Conservation (phyloP, 2,888 invertebrate genomes). For the Noctua fimbriata region DNA sequence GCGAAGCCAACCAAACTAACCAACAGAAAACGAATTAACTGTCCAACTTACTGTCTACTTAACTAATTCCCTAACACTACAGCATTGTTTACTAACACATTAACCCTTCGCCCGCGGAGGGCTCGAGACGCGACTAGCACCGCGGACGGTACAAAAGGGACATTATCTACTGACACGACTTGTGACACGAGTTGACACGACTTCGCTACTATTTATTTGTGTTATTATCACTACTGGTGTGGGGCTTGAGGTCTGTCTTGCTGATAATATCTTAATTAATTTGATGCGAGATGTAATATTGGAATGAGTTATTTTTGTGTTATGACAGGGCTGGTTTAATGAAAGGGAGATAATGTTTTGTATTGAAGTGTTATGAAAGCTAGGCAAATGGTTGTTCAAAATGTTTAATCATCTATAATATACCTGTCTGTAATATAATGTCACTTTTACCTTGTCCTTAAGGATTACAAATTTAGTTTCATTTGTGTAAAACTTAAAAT, state of each 20-base stretch:
- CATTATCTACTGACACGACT: conserved; percentile 65
- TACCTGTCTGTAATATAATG: neutral
- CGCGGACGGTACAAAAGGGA: conserved; percentile 60
- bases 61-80: conserved; percentile 21
- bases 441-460: neutral
- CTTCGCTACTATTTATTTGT: conserved; percentile 64
- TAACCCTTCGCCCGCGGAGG: conserved; percentile 61
- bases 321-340: conserved; percentile 13
- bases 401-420: neutral
- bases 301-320: conserved; percentile 42
- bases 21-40: neutral
- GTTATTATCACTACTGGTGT: conserved; percentile 64
- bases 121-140: conserved; percentile 21
- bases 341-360: conserved; percentile 6
- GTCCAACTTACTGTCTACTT: neutral
- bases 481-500: neutral
- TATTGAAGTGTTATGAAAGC: neutral
- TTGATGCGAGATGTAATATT: conserved; percentile 33
- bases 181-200: conserved; percentile 45
- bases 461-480: neutral
- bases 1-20: neutral
- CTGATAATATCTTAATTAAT: conserved; percentile 65
- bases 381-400: neutral
- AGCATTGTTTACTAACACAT: conserved; percentile 58
- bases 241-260: conserved; percentile 41